Evolutionary conservation across 2,797 vertebrate genomes (phyloP), one percentile per base, ranked within the genome.

Genomic region (Astyanax mexicanus): DNA sequence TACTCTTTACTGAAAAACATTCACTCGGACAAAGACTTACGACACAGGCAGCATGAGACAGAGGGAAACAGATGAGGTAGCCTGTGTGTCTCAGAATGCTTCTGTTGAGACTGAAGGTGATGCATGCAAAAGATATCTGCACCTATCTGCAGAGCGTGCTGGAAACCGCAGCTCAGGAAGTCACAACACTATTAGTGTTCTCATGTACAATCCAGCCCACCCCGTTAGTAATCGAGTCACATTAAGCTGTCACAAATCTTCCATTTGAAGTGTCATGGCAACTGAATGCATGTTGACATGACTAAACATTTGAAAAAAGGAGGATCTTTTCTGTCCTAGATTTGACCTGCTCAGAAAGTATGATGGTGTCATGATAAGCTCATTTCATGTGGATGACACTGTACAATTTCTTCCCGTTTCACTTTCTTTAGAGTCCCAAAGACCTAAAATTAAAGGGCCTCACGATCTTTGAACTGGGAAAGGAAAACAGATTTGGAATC

Each of bases 121-220:
- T 81, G 80, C 80, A 81, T 75, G 69, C 72, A 78, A 75, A 73
- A 21, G 15, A 66, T 19, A 58, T 40, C 38, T 42, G 45, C 55
- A 54, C 15, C 42, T 57, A 47, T 47, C 1, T 42, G 62, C 76
- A 69, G 38, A 13, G 42, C 25, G 17, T 25, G 51, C 19, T 37
- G 38, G 47, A 75, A 79, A 76, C 80, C 77, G 9, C 80, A 75
- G 13, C 54, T 61, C 80, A 81, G 80, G 72, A 81, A 82, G 77
- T 75, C 60, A n/a, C 57, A 45, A 13, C 49, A 32, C 38, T 58
- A 66, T 58, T 66, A 45, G 64, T 54, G 17, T 74, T 54, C 23
- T 37, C 25, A 23, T 37, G 25, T 38, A 29, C 38, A 42, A 62
- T 47, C 42, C 45, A 19, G 72, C 47, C 32, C 65, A 51, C 73